Conservation (phyloP, 2,113 vertebrate species). For the Numida meleagris region DNA sequence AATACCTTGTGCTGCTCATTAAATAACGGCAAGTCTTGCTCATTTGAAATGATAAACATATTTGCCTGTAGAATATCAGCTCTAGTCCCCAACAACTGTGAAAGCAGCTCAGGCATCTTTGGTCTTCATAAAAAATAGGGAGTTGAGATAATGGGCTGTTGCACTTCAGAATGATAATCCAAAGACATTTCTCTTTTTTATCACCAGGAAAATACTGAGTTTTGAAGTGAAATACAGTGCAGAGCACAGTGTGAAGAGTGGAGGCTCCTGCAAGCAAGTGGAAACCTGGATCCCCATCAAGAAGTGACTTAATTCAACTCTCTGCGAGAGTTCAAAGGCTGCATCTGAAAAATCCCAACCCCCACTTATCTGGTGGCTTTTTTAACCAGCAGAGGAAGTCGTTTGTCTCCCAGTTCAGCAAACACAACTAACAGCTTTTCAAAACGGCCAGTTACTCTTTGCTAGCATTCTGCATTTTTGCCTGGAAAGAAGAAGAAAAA, state of each 20-base stretch:
- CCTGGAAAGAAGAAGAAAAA: slow-evolving; percentile 11
- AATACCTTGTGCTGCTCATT: background rate
- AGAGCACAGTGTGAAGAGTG: background rate
- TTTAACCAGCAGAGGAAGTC: slow-evolving; percentile 21
- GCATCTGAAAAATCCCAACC: background rate
- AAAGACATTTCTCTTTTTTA: background rate
- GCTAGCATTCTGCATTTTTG: background rate
- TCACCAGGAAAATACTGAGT: background rate
- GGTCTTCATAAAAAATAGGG: background rate
- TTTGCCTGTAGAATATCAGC: background rate
- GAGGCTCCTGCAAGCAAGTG: background rate
- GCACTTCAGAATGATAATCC: background rate
- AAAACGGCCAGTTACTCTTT: background rate
- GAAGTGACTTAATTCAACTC: background rate
- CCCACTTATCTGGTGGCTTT: slow-evolving; percentile 31
- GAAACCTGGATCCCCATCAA: slow-evolving; percentile 21
- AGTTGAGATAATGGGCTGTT: background rate
- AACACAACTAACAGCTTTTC: background rate
- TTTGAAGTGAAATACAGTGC: background rate
- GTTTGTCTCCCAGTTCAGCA: slow-evolving; percentile 18
- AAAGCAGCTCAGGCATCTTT: background rate
- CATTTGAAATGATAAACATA: background rate
- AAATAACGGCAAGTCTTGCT: background rate
- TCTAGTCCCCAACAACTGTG: background rate
- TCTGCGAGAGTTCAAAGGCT: slow-evolving; percentile 15